Conservation (phyloP, 1,140 invertebrate genomes). For the Colletes gigas region DNA sequence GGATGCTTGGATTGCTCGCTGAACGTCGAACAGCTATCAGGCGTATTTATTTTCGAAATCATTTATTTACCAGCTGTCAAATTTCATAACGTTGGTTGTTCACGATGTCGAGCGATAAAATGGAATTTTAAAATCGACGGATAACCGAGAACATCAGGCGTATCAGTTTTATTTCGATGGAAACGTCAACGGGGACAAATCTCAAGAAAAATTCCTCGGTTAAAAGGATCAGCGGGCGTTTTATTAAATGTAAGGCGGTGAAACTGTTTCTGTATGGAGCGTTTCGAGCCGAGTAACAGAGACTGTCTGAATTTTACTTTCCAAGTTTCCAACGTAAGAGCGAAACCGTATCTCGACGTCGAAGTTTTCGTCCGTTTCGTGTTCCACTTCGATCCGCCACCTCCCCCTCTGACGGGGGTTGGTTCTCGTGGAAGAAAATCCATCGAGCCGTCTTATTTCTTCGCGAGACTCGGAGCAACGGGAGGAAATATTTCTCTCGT, state of each 20-base stretch:
- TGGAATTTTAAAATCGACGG: too few relatives aligned
- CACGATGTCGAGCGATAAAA: too few relatives aligned
- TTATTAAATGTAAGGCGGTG: neutral
- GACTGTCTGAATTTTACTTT: neutral
- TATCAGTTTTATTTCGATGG: too few relatives aligned
- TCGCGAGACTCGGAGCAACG: neutral
- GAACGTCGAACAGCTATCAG: neutral
- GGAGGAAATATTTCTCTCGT: constrained; percentile 31
- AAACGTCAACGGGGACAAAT: neutral
- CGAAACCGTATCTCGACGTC: neutral
- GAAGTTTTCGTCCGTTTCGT: constrained; percentile 3
- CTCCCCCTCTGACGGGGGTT: neutral
- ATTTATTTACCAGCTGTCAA: neutral
- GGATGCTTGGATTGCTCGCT: too few relatives aligned
- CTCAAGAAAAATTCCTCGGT: neutral
- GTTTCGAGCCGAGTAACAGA: too few relatives aligned
- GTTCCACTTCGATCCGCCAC: constrained; percentile 12
- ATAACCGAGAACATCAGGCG: too few relatives aligned
- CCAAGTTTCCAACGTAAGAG: neutral
- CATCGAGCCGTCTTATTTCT: neutral
- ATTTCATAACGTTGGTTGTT: too few relatives aligned
- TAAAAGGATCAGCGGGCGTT: neutral
- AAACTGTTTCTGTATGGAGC: neutral
- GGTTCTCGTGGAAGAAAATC: neutral
- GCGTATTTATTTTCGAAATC: neutral